Conservation (phyloP, 2,113 vertebrate genomes). For the Rostratula benghalensis region DNA sequence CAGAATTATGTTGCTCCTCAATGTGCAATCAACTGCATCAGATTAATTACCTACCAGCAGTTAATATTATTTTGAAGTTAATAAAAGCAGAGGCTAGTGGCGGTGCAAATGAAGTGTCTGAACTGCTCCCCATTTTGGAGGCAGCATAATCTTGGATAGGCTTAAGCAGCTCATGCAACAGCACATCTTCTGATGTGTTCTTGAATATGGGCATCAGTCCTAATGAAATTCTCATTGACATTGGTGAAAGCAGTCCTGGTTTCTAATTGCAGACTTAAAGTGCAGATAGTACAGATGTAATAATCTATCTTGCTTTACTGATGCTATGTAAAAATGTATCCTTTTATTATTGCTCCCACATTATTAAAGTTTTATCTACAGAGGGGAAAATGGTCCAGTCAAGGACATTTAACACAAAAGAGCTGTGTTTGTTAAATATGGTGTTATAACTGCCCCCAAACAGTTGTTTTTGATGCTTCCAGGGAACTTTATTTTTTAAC, state of each 20-base stretch:
- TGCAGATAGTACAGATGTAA: not conserved
- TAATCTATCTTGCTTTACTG: not conserved
- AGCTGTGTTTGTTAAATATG: not conserved
- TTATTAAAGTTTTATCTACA: not conserved
- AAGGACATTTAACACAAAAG: not conserved
- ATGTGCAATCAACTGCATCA: not conserved
- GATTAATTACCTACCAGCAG: not conserved
- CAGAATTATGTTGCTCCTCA: not conserved
- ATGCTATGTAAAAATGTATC: not conserved
- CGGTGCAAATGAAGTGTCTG: not conserved
- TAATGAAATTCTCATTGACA: not conserved
- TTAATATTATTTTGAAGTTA: not conserved
- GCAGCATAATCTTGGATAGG: not conserved
- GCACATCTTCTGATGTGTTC: not conserved
- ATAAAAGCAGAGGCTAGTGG: not conserved
- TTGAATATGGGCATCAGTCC: not conserved
- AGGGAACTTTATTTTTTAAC: not conserved
- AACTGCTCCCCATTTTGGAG: not conserved
- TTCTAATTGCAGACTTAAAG: not conserved
- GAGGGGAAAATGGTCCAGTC: not conserved
- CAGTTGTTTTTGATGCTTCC: not conserved
- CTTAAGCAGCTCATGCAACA: not conserved
- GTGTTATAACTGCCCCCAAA: not conserved
- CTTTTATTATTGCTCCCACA: not conserved
- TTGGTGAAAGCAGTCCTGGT: not conserved